A percentile compares a stretch with the other conserved stretches of the same genome.
phyloP scores from a whole-genome alignment of 1,140 invertebrate species.

The Drosophila sucinea region DNA sequence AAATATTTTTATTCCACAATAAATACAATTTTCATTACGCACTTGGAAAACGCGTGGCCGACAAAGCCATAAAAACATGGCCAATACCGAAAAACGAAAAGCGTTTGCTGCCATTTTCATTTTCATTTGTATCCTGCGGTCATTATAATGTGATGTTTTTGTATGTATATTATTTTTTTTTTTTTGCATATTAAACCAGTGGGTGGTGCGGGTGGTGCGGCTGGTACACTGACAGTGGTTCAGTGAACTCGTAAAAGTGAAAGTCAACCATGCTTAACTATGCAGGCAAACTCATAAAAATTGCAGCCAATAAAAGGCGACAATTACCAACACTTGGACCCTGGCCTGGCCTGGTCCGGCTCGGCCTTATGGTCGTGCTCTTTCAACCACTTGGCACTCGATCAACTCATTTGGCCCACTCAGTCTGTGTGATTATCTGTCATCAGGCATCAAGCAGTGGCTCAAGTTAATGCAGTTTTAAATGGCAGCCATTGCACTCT shows the following conservation, averaged over 20 bases:
- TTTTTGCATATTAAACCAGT: constrained; percentile 61
- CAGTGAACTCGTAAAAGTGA: constrained; percentile 72
- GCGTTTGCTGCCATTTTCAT: constrained; percentile 51
- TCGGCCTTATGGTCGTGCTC: constrained; percentile 9
- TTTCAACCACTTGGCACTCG: constrained; percentile 30
- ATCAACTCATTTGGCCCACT: constrained; percentile 16
- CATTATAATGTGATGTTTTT: constrained; percentile 62
- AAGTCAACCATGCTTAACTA: constrained; percentile 61
- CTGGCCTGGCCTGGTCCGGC: background rate
- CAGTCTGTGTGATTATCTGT: constrained; percentile 43
- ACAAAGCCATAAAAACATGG: constrained; percentile 65
- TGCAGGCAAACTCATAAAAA: constrained; percentile 63
- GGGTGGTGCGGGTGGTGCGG: constrained; percentile 22
- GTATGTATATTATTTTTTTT: background rate
- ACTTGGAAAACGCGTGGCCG: constrained; percentile 64
- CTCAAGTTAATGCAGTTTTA: constrained; percentile 54
- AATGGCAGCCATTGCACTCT: constrained; percentile 47
- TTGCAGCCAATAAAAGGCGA: constrained; percentile 70
- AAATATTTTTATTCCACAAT: constrained; percentile 76
- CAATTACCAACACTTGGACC: constrained; percentile 44
- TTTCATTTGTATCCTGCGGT: constrained; percentile 74
- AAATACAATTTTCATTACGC: constrained; percentile 74
- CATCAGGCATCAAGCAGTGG: constrained; percentile 34
- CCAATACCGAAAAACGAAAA: constrained; percentile 39
- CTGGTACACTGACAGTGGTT: constrained; percentile 31